Conservation (phyloP, 2,797 vertebrate genomes). For the Clarias platycephalus region DNA sequence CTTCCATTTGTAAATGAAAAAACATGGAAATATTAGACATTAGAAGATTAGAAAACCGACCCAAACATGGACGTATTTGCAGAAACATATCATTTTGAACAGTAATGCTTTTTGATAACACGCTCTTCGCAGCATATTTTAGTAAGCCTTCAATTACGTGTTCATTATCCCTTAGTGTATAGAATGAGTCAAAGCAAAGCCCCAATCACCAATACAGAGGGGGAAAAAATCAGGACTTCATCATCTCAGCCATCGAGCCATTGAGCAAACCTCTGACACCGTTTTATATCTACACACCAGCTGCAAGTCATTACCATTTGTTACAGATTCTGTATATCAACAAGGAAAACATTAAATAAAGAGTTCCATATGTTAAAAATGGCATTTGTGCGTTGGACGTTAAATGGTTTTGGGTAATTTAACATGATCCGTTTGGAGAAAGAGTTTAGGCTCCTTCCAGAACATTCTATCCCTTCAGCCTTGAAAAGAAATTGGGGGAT, state of each 20-base stretch:
- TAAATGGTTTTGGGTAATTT: slow-evolving; percentile 90
- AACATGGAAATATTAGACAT: slow-evolving; percentile 4
- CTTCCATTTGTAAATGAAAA: not conserved
- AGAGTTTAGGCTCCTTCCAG: slow-evolving; percentile 64
- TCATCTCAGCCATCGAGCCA: slow-evolving; percentile 73
- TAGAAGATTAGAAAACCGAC: not conserved
- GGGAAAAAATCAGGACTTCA: slow-evolving; percentile 49
- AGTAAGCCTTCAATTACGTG: slow-evolving; percentile 32
- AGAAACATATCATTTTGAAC: slow-evolving; percentile 19
- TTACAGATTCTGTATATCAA: slow-evolving; percentile 90
- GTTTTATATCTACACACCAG: slow-evolving; percentile 78
- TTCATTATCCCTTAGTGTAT: slow-evolving; percentile 47
- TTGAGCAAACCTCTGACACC: slow-evolving; percentile 77
- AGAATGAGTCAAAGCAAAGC: slow-evolving; percentile 62
- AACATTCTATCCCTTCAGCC: slow-evolving; percentile 43
- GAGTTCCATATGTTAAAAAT: slow-evolving; percentile 89
- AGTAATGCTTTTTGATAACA: slow-evolving; percentile 33
- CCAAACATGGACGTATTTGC: not conserved
- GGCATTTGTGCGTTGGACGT: slow-evolving; percentile 84
- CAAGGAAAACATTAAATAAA: slow-evolving; percentile 86
- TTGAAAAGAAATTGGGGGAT: slow-evolving; percentile 26
- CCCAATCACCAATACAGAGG: slow-evolving; percentile 57
- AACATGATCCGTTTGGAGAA: slow-evolving; percentile 85
- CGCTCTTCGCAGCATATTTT: slow-evolving; percentile 7
- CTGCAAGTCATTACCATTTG: slow-evolving; percentile 92